A percentile compares a stretch with the other conserved stretches of the same genome.
Conservation (phyloP, 37 sponge, comb jelly and placozoan genomes). For the Bolinopsis microptera region DNA sequence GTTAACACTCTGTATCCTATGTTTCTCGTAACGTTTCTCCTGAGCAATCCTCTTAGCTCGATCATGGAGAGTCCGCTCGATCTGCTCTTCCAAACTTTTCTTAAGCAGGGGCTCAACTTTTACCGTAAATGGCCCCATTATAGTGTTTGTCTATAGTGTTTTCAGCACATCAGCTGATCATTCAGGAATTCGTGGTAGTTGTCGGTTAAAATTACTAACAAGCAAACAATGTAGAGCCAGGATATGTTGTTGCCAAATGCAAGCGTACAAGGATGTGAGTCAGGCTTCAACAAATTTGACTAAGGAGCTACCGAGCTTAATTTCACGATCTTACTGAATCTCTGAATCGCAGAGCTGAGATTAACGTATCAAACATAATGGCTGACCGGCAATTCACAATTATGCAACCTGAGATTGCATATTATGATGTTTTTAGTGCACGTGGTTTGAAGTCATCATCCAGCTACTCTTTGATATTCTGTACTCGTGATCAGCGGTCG, state of each 20-base stretch:
- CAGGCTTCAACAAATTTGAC: background rate
- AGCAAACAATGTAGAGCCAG: no score
- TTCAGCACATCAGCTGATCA: no score
- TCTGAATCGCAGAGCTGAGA: background rate
- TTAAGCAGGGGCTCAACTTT: background rate
- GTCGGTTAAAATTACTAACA: no score
- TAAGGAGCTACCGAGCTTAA: background rate
- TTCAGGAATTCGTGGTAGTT: no score
- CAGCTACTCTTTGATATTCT: background rate
- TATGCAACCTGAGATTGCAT: background rate
- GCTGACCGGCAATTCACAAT: background rate
- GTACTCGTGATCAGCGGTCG: no score
- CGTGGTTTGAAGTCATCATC: background rate
- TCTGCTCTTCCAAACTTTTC: background rate
- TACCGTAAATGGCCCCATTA: background rate
- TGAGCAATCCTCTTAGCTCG: background rate
- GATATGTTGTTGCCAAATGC: background rate
- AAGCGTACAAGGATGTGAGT: background rate
- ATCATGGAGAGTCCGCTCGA: background rate
- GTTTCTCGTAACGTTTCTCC: background rate
- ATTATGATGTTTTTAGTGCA: background rate
- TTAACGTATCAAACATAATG: no score
- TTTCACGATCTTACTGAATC: background rate
- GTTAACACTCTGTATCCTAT: background rate
- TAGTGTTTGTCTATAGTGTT: no score